phyloP scores from a whole-genome alignment of 2,888 invertebrate species.

The Glyphotaelius pellucidus region DNA sequence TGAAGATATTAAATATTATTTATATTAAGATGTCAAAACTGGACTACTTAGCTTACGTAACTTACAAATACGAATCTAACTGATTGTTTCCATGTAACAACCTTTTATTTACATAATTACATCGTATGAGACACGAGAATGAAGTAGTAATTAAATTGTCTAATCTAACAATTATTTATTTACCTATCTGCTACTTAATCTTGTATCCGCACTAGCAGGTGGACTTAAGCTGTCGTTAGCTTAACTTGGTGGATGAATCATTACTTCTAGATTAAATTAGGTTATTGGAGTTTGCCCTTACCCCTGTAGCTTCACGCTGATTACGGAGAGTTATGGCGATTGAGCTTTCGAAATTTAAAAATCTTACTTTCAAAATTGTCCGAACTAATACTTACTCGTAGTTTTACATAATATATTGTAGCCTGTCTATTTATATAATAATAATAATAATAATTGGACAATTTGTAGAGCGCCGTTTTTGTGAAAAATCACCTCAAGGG shows the following conservation, averaged over 20 bases:
- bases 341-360: not conserved
- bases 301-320: not conserved
- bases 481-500: too few species aligned
- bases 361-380: not conserved
- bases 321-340: not conserved
- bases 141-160: not conserved
- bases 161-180: not conserved
- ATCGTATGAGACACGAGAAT: not conserved
- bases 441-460: too few species aligned
- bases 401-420: too few species aligned
- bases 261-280: not conserved
- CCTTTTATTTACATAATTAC: not conserved
- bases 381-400: not conserved
- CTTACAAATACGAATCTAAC: not conserved
- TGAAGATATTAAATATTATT: not conserved
- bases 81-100: not conserved
- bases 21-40: not conserved
- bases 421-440: too few species aligned
- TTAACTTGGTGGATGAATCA: too few species aligned
- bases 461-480: too few species aligned
- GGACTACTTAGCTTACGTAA: not conserved
- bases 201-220: not conserved
- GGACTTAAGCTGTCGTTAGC: too few species aligned
- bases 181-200: not conserved
- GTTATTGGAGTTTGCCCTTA: not conserved